Evolutionary conservation across 2,888 invertebrate species (phyloP).

Genomic region (Trileptium ribeirensis): DNA sequence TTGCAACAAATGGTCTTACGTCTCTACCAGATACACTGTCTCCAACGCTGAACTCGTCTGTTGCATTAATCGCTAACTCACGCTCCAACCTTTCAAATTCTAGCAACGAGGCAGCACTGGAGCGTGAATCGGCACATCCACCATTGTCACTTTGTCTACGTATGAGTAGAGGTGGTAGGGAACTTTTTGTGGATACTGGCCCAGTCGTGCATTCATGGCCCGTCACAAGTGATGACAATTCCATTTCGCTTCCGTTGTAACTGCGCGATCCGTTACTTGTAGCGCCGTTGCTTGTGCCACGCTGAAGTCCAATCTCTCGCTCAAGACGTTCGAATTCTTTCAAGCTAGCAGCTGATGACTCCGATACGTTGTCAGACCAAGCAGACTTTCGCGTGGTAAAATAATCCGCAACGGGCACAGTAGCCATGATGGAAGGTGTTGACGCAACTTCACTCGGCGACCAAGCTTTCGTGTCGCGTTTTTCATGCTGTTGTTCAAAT

Average conservation of each 20-base stretch:
- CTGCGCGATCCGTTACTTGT: neutral
- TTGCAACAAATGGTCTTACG: too few species aligned
- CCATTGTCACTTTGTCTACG: neutral
- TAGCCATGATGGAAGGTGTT: too few species aligned
- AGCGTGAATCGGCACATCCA: too few species aligned
- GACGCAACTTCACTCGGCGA: too few species aligned
- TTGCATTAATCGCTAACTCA: neutral
- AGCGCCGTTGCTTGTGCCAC: neutral
- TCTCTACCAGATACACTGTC: too few species aligned
- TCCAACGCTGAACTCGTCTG: neutral
- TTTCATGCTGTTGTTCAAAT: neutral
- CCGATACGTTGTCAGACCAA: neutral
- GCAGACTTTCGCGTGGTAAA: neutral
- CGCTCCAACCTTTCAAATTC: neutral
- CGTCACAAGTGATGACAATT: neutral
- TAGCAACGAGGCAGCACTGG: neutral
- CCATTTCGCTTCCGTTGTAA: neutral
- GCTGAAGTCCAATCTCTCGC: neutral
- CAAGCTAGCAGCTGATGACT: neutral
- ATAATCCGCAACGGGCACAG: too few species aligned
- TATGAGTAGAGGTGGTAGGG: neutral
- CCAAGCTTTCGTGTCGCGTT: neutral
- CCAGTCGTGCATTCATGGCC: too few species aligned
- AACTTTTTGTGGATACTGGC: too few species aligned
- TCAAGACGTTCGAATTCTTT: neutral